These are phyloP conservation scores for Stenichneumon culpator DNA, from an alignment of 2,888 invertebrate genomes.

Conservation along the genomic window DNA sequence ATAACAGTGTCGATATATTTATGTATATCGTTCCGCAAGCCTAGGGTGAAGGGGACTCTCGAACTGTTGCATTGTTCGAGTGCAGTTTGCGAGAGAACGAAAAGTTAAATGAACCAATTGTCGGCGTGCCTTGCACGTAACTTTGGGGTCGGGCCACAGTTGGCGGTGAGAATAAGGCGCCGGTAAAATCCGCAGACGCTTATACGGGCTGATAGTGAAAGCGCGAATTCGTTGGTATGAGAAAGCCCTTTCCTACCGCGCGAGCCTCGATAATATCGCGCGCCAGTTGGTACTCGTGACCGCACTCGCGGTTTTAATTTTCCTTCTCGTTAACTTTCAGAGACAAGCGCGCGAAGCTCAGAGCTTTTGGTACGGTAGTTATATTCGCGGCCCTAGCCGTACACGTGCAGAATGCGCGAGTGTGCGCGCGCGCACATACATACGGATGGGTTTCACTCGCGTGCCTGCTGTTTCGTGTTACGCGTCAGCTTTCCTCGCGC, in stretches of 20 bases:
- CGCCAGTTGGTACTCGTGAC: slow-evolving; percentile 61
- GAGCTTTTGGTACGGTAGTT: slow-evolving; percentile 27
- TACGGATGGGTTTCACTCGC: slow-evolving; percentile 49
- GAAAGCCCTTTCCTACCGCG: slow-evolving; percentile 24
- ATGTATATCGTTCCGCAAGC: background rate
- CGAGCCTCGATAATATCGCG: slow-evolving; percentile 70
- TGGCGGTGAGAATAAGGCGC: slow-evolving; percentile 44
- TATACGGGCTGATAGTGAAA: slow-evolving; percentile 11
- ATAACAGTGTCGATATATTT: background rate
- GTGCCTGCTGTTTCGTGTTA: slow-evolving; percentile 63
- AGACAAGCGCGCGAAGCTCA: slow-evolving; percentile 60
- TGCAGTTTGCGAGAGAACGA: slow-evolving; percentile 47
- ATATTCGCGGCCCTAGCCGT: slow-evolving; percentile 6
- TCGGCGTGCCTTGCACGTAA: slow-evolving; percentile 59
- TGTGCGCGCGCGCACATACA: background rate
- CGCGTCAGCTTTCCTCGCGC: slow-evolving; percentile 42
- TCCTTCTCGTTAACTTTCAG: slow-evolving; percentile 71
- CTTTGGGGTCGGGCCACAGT: slow-evolving; percentile 43
- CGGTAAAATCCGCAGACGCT: slow-evolving; percentile 22
- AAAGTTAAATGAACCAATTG: slow-evolving; percentile 65
- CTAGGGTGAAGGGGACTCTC: background rate
- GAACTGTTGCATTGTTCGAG: slow-evolving; percentile 45
- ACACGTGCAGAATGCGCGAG: background rate
- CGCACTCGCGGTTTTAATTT: slow-evolving; percentile 71
- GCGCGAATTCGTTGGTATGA: slow-evolving; percentile 35